These are phyloP conservation scores for Odontothrips loti DNA, from an alignment of 2,888 invertebrate genomes.

Conservation along the genomic window DNA sequence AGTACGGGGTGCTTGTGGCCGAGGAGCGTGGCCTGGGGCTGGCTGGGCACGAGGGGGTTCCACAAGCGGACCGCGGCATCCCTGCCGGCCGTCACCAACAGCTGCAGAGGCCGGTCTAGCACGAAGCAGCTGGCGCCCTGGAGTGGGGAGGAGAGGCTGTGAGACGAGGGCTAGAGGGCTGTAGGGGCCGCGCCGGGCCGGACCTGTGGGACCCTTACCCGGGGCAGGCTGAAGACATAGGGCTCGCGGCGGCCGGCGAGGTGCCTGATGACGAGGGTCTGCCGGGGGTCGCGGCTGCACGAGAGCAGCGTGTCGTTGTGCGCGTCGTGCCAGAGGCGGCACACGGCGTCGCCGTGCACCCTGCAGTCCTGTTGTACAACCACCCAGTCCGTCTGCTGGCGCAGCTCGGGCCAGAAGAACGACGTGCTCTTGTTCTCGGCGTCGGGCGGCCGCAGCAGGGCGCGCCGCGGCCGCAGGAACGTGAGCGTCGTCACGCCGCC, in stretches of 20 bases:
- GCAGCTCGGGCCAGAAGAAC: slow-evolving; percentile 53
- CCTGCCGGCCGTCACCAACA: slow-evolving; percentile 55
- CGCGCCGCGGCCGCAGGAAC: slow-evolving; percentile 54
- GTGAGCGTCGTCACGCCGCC: slow-evolving; percentile 53
- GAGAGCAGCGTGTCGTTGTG: slow-evolving; percentile 52
- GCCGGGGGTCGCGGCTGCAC: slow-evolving; percentile 55
- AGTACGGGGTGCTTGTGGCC: slow-evolving; percentile 49
- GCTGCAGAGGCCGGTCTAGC: slow-evolving; percentile 48
- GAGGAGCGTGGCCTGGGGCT: slow-evolving; percentile 45
- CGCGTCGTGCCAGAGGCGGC: slow-evolving; percentile 49
- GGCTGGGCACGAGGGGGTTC: slow-evolving; percentile 51
- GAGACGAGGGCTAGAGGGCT: slow-evolving; percentile 26
- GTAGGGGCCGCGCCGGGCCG: no score
- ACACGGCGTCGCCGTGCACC: slow-evolving; percentile 52
- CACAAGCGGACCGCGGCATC: slow-evolving; percentile 56
- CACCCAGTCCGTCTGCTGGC: slow-evolving; percentile 52
- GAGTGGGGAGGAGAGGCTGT: not conserved
- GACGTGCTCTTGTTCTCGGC: slow-evolving; percentile 55
- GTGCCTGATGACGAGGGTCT: slow-evolving; percentile 51
- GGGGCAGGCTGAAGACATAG: slow-evolving; percentile 53
- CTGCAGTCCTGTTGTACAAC: slow-evolving; percentile 48
- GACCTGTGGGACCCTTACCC: slow-evolving; percentile 50
- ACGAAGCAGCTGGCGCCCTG: slow-evolving; percentile 60
- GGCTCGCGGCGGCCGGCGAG: slow-evolving; percentile 51
- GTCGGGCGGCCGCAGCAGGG: slow-evolving; percentile 53